Percentiles rank a stretch among this genome's conserved stretches.
These are phyloP conservation scores for Falco biarmicus DNA, from an alignment of 2,797 vertebrate genomes.

Conservation along the genomic window DNA sequence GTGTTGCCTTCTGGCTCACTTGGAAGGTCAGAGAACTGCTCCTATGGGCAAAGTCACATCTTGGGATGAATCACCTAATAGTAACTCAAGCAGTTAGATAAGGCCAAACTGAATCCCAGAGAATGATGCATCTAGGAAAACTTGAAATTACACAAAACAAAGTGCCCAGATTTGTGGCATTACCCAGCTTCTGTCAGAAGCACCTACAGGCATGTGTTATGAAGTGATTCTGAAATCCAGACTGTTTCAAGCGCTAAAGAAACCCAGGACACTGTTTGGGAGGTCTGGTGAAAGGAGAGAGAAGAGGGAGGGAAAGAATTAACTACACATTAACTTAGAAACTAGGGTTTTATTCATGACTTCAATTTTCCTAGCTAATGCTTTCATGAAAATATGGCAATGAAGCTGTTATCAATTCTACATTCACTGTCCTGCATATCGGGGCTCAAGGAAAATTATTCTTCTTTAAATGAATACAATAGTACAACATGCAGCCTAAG, in stretches of 20 bases:
- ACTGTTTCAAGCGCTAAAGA: neutral
- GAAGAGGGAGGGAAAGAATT: neutral
- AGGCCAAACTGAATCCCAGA: neutral
- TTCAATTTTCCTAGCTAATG: neutral
- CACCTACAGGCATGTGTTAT: fast-evolving
- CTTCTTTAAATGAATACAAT: neutral
- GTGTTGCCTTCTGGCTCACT: neutral
- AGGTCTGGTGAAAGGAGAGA: neutral
- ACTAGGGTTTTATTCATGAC: neutral
- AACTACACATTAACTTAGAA: neutral
- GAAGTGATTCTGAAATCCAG: neutral
- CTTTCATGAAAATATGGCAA: neutral
- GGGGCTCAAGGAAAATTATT: neutral
- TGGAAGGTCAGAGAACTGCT: neutral
- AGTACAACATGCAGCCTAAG: neutral
- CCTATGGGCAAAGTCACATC: fast-evolving
- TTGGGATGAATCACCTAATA: neutral
- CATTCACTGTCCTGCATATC: neutral
- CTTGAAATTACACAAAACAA: neutral
- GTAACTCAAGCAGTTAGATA: neutral
- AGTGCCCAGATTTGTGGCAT: neutral
- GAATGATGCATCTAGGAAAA: neutral
- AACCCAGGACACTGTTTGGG: neutral
- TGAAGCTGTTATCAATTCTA: neutral
- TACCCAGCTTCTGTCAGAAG: neutral